These are phyloP conservation scores for Brachyistius frenatus DNA, from an alignment of 2,113 vertebrate genomes.

Conservation along the genomic window DNA sequence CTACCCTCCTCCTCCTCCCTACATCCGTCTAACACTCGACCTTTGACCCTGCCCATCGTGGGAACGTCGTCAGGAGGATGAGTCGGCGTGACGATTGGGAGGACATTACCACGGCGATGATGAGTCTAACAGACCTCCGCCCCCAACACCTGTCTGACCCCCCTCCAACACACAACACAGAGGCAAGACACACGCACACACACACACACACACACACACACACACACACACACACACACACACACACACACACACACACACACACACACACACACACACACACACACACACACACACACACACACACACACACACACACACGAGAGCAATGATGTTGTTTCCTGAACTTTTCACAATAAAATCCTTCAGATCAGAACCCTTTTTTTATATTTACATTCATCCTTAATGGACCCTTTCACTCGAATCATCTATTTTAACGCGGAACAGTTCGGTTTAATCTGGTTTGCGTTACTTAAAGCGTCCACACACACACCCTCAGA, in stretches of 20 bases:
- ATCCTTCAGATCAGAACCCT: background rate
- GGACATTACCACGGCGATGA: constrained; percentile 77
- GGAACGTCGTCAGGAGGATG: constrained; percentile 75
- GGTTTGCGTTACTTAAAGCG: no score
- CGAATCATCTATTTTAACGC: no score
- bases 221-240: constrained; percentile 21
- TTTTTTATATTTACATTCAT: no score
- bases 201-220: constrained; percentile 11
- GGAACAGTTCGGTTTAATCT: no score
- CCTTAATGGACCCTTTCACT: no score
- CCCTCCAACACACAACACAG: background rate
- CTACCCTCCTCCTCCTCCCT: background rate
- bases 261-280: background rate
- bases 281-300: constrained; percentile 31
- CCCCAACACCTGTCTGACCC: constrained; percentile 77
- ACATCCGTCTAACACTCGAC: constrained; percentile 68
- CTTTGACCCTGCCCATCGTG: constrained; percentile 81
- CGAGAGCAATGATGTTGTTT: background rate
- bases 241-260: background rate
- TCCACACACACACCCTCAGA: no score
- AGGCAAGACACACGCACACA: background rate
- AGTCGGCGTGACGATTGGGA: constrained; percentile 79
- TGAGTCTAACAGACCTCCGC: constrained; percentile 82
- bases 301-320: background rate
- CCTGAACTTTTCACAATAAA: constrained; percentile 8